Evolutionary conservation across 2,113 vertebrate species (phyloP).

Genomic region (Excalfactoria chinensis): DNA sequence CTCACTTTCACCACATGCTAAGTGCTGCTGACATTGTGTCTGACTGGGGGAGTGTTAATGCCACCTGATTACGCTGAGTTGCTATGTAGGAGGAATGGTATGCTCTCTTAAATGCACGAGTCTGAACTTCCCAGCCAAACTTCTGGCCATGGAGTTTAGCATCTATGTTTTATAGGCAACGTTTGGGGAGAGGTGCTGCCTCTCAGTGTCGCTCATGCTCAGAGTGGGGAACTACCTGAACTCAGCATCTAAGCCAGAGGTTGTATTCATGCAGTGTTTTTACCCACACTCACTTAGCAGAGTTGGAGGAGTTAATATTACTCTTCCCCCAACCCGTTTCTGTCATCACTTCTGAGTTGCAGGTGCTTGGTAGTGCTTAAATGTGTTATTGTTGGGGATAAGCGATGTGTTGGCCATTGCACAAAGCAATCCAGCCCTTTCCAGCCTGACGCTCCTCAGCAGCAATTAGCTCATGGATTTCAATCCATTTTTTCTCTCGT

Average conservation of each 20-base stretch:
- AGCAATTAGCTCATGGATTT: not conserved
- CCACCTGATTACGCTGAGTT: not conserved
- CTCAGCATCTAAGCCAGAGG: not conserved
- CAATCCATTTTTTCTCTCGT: constrained; percentile 5
- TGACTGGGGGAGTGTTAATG: not conserved
- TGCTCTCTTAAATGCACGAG: not conserved
- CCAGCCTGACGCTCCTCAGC: not conserved
- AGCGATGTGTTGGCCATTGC: not conserved
- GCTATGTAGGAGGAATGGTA: not conserved
- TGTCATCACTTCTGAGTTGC: not conserved
- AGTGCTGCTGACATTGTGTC: not conserved
- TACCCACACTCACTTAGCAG: not conserved
- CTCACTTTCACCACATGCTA: not conserved
- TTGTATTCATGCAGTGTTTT: not conserved
- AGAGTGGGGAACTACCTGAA: not conserved
- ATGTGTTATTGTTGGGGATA: not conserved
- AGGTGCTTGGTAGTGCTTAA: not conserved
- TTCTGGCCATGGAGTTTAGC: rapidly evolving
- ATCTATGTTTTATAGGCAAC: rapidly evolving
- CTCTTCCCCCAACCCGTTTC: not conserved
- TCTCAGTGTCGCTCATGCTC: rapidly evolving
- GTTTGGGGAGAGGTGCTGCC: not conserved
- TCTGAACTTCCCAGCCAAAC: not conserved
- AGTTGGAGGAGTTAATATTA: not conserved
- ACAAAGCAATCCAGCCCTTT: not conserved